These are phyloP conservation scores for Liposcelis brunnea DNA, from an alignment of 2,888 invertebrate species.

Conservation along the genomic window DNA sequence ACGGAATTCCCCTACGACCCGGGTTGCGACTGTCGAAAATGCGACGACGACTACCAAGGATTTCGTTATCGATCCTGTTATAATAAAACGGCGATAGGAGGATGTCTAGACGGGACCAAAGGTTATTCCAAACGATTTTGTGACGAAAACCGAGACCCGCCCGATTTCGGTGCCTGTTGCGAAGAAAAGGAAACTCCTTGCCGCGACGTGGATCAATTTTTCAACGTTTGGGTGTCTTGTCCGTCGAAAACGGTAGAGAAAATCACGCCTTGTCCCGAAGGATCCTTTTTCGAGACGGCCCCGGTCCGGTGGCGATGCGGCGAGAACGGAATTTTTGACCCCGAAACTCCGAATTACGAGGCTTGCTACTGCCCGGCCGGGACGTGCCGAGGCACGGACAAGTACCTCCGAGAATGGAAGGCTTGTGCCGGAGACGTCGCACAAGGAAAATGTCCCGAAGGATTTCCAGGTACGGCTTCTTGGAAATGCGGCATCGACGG, in stretches of 20 bases:
- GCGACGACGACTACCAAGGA: not conserved
- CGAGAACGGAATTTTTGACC: too few relatives aligned
- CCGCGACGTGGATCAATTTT: not conserved
- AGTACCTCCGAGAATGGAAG: not conserved
- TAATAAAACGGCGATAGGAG: not conserved
- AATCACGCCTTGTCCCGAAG: too few relatives aligned
- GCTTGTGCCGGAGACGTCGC: not conserved
- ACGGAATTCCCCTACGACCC: too few relatives aligned
- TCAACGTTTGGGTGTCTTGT: conserved; percentile 1
- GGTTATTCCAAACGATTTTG: not conserved
- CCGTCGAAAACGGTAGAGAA: not conserved
- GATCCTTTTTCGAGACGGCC: too few relatives aligned
- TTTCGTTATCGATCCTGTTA: not conserved
- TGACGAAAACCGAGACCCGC: not conserved
- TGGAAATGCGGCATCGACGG: not conserved
- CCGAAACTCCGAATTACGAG: too few relatives aligned
- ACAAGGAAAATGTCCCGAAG: not conserved
- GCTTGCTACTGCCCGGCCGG: not conserved
- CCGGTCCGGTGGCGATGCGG: too few relatives aligned
- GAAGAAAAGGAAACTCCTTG: not conserved
- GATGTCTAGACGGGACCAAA: not conserved
- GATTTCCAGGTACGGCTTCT: not conserved
- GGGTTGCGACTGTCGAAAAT: not conserved
- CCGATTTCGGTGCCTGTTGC: not conserved
- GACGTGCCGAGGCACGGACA: not conserved